These are phyloP conservation scores for Hyposoter didymator DNA, from an alignment of 2,888 invertebrate species.

Conservation along the genomic window DNA sequence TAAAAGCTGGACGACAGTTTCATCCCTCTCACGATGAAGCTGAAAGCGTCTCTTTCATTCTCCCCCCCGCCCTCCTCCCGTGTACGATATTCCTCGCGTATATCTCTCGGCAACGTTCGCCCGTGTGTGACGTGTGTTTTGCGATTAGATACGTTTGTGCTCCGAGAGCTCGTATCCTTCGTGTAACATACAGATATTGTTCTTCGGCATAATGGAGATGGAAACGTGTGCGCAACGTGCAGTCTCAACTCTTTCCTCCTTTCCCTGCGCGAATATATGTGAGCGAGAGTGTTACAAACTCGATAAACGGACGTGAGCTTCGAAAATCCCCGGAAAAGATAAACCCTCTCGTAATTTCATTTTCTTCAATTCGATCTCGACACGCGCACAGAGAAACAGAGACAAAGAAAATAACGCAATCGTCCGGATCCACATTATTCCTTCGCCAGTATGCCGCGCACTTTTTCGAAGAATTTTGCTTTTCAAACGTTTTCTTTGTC, in stretches of 20 bases:
- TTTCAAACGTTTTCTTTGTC: neutral
- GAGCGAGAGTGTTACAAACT: constrained; percentile 69
- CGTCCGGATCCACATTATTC: constrained; percentile 1
- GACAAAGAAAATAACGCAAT: neutral
- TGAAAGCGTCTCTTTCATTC: constrained; percentile 37
- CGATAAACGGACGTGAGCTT: constrained; percentile 67
- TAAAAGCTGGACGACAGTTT: constrained; percentile 38
- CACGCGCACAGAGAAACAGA: constrained; percentile 5
- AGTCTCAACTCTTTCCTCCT: constrained; percentile 47
- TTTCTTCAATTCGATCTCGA: constrained; percentile 68
- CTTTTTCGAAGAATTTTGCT: neutral
- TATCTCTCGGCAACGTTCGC: constrained; percentile 18
- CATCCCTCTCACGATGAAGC: constrained; percentile 42
- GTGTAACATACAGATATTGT: constrained; percentile 46
- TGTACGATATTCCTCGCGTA: constrained; percentile 8
- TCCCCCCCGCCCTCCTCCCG: constrained; percentile 4
- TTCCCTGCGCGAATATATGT: neutral
- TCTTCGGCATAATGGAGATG: constrained; percentile 41
- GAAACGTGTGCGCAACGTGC: constrained; percentile 48
- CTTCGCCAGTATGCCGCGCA: neutral
- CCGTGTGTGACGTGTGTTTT: constrained; percentile 52
- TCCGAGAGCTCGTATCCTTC: constrained; percentile 49
- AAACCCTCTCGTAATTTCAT: constrained; percentile 70
- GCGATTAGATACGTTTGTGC: constrained; percentile 68
- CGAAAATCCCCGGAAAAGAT: constrained; percentile 60